Conservation (phyloP, 2,113 vertebrate genomes). For the Forbesichthys agassizii region DNA sequence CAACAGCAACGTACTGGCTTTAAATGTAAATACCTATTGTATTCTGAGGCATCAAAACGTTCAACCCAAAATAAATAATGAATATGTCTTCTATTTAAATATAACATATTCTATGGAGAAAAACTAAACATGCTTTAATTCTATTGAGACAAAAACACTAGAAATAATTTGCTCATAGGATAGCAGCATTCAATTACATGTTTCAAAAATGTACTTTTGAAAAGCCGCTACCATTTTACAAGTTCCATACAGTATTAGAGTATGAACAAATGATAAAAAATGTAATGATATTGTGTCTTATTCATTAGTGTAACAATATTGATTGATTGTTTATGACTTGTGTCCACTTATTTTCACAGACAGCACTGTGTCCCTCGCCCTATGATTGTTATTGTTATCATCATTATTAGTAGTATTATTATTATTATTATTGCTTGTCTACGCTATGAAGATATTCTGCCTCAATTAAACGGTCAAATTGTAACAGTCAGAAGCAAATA, state of each 20-base stretch:
- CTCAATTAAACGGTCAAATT: conserved; percentile 51
- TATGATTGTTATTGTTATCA: conserved; percentile 25
- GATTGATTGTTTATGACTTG: neutral
- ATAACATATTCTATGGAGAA: neutral
- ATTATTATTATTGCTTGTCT: conserved; percentile 71
- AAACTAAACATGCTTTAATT: conserved; percentile 3
- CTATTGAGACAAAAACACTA: neutral
- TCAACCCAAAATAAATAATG: conserved; percentile 22
- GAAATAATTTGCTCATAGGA: neutral
- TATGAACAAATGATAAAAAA: neutral
- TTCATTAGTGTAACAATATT: conserved; percentile 9
- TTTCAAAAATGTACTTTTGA: conserved; percentile 13
- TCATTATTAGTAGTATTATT: conserved; percentile 22
- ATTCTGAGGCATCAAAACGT: conserved; percentile 4
- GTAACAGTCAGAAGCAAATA: conserved; percentile 47
- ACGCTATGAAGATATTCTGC: conserved; percentile 70
- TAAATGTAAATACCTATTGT: neutral
- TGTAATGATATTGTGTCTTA: conserved; percentile 1
- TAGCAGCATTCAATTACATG: neutral
- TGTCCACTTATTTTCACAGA: neutral
- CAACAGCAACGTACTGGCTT: neutral
- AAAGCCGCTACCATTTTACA: no score
- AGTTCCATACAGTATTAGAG: conserved; percentile 9
- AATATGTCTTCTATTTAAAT: neutral
- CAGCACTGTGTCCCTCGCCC: conserved; percentile 27